Evolutionary conservation across 2,797 vertebrate species (phyloP).

Genomic region (Adrianichthys oophorus): DNA sequence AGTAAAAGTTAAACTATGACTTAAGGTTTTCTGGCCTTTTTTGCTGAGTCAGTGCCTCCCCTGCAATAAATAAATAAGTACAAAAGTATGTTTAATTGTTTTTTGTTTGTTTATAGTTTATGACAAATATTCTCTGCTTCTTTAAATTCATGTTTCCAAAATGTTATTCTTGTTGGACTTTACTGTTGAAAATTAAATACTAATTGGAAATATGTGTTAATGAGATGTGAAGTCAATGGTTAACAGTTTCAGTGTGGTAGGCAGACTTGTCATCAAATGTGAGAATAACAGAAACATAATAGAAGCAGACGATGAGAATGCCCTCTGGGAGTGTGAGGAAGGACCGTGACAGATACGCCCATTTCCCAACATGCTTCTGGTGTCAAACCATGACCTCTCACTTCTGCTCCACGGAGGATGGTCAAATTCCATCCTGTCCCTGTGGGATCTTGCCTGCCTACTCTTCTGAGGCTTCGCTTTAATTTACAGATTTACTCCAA

Average conservation of each 20-base stretch:
- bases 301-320: constrained; percentile 1
- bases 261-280: background rate
- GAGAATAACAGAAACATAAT: background rate
- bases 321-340: background rate
- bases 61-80: too few relatives aligned
- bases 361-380: constrained; percentile 12
- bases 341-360: constrained; percentile 7
- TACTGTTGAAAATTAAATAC: too few relatives aligned
- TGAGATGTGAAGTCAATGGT: too few relatives aligned
- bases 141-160: too few relatives aligned
- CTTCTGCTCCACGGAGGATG: background rate
- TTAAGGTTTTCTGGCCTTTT: too few relatives aligned
- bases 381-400: constrained; percentile 11
- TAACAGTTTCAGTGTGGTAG: background rate
- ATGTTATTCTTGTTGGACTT: too few relatives aligned
- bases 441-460: constrained; percentile 32
- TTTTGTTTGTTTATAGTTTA: too few relatives aligned
- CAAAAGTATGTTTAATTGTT: too few relatives aligned
- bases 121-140: too few relatives aligned
- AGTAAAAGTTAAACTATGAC: too few relatives aligned
- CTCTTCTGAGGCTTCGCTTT: constrained; percentile 45
- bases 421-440: constrained; percentile 46
- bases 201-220: too few relatives aligned
- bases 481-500: constrained; percentile 55
- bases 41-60: too few relatives aligned